Percentiles rank a stretch among this genome's conserved stretches.
phyloP scores from a whole-genome alignment of 92 coral and sea anemone species.

The Porites rus region DNA sequence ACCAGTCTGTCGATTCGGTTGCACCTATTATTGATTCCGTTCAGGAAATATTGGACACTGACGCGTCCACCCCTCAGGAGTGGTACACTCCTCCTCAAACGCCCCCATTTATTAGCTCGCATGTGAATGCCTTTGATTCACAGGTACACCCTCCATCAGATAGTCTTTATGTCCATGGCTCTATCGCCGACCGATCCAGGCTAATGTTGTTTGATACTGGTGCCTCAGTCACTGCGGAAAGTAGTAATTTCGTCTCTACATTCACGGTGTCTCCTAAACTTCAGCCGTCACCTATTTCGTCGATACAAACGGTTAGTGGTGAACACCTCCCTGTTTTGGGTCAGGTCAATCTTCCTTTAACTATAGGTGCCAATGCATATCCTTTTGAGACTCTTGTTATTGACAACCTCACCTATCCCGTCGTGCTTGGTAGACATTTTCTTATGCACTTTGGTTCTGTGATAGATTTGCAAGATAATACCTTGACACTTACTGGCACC shows the following conservation, averaged over 20 bases:
- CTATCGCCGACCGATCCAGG: neutral
- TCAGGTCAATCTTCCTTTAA: neutral
- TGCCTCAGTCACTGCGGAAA: neutral
- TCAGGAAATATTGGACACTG: neutral
- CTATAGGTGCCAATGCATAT: neutral
- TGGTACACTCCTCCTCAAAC: neutral
- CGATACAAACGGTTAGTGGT: neutral
- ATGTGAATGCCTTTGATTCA: neutral
- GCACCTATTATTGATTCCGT: too few relatives aligned
- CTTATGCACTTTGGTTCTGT: slow-evolving; percentile 32
- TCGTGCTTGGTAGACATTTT: slow-evolving; percentile 65
- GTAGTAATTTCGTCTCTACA: neutral
- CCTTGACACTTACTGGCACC: neutral
- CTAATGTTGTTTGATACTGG: slow-evolving; percentile 6
- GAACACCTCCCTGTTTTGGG: neutral
- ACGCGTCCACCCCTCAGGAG: neutral
- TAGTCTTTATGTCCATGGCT: neutral
- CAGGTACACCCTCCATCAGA: neutral
- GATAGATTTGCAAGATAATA: neutral
- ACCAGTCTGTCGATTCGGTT: neutral
- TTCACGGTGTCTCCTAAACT: neutral
- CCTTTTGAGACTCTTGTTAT: slow-evolving; percentile 10
- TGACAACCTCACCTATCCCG: slow-evolving; percentile 15
- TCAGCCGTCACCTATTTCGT: neutral
- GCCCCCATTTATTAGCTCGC: neutral